Conservation (phyloP, 2,797 vertebrate species). For the Hypotaenidia okinawae region DNA sequence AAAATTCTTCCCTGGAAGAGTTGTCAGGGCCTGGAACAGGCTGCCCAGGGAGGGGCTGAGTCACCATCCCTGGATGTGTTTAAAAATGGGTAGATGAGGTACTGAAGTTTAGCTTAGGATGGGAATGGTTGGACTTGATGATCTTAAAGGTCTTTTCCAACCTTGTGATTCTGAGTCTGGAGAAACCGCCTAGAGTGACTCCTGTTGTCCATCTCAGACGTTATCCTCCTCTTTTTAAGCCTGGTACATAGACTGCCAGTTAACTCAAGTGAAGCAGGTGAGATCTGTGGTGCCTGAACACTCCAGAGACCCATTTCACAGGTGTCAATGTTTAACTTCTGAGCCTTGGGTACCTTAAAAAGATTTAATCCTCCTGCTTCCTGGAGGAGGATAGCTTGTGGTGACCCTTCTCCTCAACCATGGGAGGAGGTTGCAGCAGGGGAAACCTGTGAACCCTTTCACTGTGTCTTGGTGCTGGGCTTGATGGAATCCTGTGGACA, state of each 20-base stretch:
- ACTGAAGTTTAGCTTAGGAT: no score
- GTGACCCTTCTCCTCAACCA: background rate
- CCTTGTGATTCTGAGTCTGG: no score
- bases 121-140: no score
- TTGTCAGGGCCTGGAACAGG: no score
- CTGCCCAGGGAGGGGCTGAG: no score
- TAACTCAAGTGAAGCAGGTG: background rate
- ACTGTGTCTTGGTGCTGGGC: accelerated
- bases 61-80: no score
- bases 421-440: background rate
- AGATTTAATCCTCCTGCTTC: background rate
- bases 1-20: no score
- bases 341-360: background rate
- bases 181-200: background rate
- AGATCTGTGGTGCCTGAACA: background rate
- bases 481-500: background rate
- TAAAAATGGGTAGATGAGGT: no score
- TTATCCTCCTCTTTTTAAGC: background rate
- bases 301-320: background rate
- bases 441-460: background rate
- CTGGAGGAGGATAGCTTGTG: background rate
- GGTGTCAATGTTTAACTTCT: background rate
- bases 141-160: no score
- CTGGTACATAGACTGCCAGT: accelerated
- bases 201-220: background rate